Base-by-base conservation (phyloP, 2,113 vertebrate genomes). In the Platysternon megacephalum region DNA sequence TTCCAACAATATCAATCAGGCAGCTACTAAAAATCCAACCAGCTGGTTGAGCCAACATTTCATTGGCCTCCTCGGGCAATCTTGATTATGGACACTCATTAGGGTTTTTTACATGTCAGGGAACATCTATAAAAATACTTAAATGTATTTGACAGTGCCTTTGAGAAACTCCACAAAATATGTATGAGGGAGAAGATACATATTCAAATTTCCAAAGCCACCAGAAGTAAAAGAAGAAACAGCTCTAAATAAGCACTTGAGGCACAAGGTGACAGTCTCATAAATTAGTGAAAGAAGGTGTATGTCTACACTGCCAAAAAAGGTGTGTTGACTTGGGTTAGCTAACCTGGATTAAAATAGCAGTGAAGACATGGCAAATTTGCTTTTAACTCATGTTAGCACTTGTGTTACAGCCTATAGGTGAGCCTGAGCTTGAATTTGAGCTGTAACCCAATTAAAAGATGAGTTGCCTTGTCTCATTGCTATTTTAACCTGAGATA, bases 1-100 rank as follows among this genome's bases (percentile, higher is more conserved):
- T 94, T 97, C 84, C 39, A 79, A 42, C 22, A 86, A 82, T 8
- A 72, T 21, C 61, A 86, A 7, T 52, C 79, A 95, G 81, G 0
- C 10, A 46, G 74, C 0, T 87, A 84, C n/a, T 48, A 79, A 65
- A 83, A 53, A 86, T 87, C 82, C 35, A 1, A 0, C 0, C 80
- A 81, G 12, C 19, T 56, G 61, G 16, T 86, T 91, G 35, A 91
- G 87, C 5, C 29, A 91, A 49, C 1, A 58, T 58, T 82, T 79
- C 22, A 68, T 4, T 51, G 42, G 49, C 4, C 32, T 94, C 16
- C 5, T 90, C 35, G 10, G 61, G 29, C 32, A 17, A 8, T 68
- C 61, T 68, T n/a, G 35, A 68, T n/a, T 19, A 44, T 28, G 19
- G 72, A 44, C 12, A 19, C n/a, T 72, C 2, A 10, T 72, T 39